phyloP scores from a whole-genome alignment of 2,888 invertebrate species.

The Lampropteryx suffumata region DNA sequence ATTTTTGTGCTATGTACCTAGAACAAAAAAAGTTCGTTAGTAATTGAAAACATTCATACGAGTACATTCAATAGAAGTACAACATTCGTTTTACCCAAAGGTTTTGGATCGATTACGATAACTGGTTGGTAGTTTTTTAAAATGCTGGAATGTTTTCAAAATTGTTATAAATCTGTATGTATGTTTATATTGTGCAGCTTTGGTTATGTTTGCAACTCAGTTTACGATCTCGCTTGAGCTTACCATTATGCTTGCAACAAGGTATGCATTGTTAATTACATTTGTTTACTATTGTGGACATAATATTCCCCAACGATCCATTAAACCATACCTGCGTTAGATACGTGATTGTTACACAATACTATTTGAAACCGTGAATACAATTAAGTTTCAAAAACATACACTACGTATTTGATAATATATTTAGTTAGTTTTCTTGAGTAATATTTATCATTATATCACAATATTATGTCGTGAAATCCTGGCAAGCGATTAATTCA shows the following conservation, averaged over 20 bases:
- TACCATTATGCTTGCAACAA: slow-evolving; percentile 12
- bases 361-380: no score
- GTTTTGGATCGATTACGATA: no score
- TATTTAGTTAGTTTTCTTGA: no score
- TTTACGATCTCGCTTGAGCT: slow-evolving; percentile 10
- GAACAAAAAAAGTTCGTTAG: slow-evolving; percentile 39
- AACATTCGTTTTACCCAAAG: neutral
- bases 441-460: no score
- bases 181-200: slow-evolving; percentile 1
- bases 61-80: no score
- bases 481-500: no score
- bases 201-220: slow-evolving; percentile 7
- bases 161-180: neutral
- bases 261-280: slow-evolving; percentile 21
- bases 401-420: no score
- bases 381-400: no score
- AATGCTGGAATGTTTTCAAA: no score
- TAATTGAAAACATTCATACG: no score
- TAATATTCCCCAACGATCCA: slow-evolving; percentile 17
- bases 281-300: slow-evolving; percentile 6
- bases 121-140: no score
- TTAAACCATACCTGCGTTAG: slow-evolving; percentile 16
- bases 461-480: no score
- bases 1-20: slow-evolving; percentile 54
- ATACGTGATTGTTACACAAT: slow-evolving; percentile 2